Evolutionary conservation across 1,140 invertebrate genomes (phyloP).

Genomic region (Globodera rostochiensis): DNA sequence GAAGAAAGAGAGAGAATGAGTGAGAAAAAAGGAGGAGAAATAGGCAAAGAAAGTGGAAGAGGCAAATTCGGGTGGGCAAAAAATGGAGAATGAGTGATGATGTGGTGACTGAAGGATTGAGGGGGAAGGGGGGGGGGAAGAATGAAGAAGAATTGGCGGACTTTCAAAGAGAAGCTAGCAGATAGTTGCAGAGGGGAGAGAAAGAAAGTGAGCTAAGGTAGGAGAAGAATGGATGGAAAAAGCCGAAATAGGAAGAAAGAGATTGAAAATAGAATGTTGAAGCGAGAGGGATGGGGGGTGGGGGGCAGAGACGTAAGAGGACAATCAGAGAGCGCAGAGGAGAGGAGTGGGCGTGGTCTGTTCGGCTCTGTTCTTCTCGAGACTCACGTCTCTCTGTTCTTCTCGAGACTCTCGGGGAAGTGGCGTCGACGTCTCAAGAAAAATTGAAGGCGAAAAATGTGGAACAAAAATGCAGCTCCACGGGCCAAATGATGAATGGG

Average conservation of each 20-base stretch:
- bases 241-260: too few species aligned
- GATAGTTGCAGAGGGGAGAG: background rate
- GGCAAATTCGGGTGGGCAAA: conserved; percentile 13
- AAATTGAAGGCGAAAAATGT: background rate
- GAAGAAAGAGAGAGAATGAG: background rate
- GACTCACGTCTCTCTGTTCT: background rate
- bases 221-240: too few species aligned
- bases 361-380: background rate
- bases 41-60: background rate
- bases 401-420: background rate
- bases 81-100: background rate
- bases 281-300: too few species aligned
- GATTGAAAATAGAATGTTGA: too few species aligned
- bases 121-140: background rate
- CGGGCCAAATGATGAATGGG: background rate
- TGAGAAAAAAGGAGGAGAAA: background rate
- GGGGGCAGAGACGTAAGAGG: too few species aligned
- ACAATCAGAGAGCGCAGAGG: background rate
- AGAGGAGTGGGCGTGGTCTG: background rate
- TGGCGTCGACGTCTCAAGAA: background rate
- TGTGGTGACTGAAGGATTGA: background rate
- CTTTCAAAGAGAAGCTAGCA: conserved; percentile 5
- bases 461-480: conserved; percentile 3
- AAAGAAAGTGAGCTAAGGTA: background rate
- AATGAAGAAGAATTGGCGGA: background rate